Evolutionary conservation across 37 sponge, comb jelly and placozoan species (phyloP).

Genomic region (Hexactinellida sp.): DNA sequence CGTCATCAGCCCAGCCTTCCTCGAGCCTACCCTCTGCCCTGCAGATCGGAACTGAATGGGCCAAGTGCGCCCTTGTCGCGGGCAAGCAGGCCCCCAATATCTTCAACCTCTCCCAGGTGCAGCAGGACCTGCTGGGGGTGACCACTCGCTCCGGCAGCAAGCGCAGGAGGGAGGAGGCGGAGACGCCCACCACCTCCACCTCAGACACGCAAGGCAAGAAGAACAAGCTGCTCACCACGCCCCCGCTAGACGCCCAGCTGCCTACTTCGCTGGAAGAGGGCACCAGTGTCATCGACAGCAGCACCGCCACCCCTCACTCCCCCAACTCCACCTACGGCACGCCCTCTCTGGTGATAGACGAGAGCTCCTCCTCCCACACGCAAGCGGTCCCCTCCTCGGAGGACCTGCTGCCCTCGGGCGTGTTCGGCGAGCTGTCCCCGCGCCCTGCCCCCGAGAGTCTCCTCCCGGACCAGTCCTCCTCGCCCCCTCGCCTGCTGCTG

Average conservation of each 20-base stretch:
- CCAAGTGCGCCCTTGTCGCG: neutral
- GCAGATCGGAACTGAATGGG: neutral
- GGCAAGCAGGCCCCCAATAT: neutral
- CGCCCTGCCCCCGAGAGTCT: neutral
- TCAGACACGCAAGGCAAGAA: neutral
- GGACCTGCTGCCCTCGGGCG: neutral
- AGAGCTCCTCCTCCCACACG: neutral
- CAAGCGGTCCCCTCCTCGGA: neutral
- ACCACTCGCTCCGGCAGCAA: constrained; percentile 5
- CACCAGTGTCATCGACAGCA: neutral
- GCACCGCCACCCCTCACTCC: neutral
- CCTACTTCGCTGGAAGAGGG: neutral
- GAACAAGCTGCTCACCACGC: neutral
- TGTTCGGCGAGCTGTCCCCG: neutral
- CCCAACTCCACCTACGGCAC: neutral
- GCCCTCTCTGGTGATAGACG: neutral
- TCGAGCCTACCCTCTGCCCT: neutral
- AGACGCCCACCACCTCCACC: neutral
- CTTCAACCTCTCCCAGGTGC: neutral
- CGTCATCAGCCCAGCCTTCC: constrained; percentile 2
- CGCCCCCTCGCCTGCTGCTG: neutral
- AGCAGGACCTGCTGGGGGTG: neutral
- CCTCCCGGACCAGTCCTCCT: neutral
- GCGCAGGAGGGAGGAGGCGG: neutral
- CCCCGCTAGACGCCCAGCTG: neutral